Evolutionary conservation across 2,888 invertebrate species (phyloP).

Genomic region (Dendrolimus pini): DNA sequence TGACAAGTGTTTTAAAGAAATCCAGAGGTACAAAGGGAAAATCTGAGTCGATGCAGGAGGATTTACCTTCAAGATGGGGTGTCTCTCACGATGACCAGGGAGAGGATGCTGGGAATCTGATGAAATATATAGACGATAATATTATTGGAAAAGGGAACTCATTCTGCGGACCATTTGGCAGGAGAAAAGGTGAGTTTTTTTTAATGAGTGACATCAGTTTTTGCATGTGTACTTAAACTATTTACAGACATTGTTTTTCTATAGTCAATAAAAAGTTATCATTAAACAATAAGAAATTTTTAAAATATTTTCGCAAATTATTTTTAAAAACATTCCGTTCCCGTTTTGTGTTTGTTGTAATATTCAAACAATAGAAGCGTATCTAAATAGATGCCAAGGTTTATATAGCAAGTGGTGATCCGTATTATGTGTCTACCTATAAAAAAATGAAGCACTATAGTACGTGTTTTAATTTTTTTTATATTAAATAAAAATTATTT

Average conservation of each 20-base stretch:
- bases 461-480: no score
- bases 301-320: no score
- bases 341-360: no score
- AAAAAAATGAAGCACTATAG: no score
- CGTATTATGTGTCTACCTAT: no score
- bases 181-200: conserved; percentile 82
- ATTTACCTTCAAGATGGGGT: conserved; percentile 61
- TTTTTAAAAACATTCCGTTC: no score
- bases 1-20: conserved; percentile 74
- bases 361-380: no score
- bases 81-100: conserved; percentile 65
- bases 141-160: conserved; percentile 88
- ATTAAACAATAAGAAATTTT: no score
- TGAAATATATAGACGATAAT: conserved; percentile 88
- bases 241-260: neutral
- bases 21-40: conserved; percentile 67
- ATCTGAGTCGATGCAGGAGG: conserved; percentile 74
- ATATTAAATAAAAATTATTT: no score
- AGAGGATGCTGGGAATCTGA: conserved; percentile 82
- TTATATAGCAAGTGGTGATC: no score
- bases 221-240: neutral
- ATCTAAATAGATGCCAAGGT: no score
- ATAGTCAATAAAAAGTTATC: no score
- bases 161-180: conserved; percentile 89
- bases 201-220: neutral